Conservation (phyloP, 2,888 invertebrate species). For the Calameuta pallipes region DNA sequence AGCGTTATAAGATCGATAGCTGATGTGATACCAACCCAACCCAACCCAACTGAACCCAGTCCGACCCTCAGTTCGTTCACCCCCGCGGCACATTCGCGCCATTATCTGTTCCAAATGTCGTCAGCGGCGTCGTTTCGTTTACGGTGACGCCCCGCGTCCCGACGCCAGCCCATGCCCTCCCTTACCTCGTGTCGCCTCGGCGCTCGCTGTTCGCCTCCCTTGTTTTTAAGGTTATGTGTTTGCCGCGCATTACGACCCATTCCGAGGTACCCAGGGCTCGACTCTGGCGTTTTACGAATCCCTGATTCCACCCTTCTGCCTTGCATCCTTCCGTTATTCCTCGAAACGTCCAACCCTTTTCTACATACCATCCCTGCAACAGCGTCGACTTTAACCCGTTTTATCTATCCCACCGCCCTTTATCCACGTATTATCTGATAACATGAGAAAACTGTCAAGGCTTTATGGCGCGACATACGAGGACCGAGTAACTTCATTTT, state of each 20-base stretch:
- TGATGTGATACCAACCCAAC: slow-evolving; percentile 65
- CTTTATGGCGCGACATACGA: not conserved
- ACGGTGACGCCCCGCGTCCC: slow-evolving; percentile 46
- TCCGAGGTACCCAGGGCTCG: slow-evolving; percentile 43
- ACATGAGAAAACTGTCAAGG: not conserved
- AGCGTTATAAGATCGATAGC: slow-evolving; percentile 66
- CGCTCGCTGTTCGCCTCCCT: slow-evolving; percentile 38
- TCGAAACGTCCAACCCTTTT: not conserved
- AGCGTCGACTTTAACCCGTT: not conserved
- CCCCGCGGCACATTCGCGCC: slow-evolving; percentile 65
- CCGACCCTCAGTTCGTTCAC: slow-evolving; percentile 65
- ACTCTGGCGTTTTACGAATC: slow-evolving; percentile 54
- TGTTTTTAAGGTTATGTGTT: slow-evolving; percentile 63
- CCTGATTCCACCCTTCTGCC: slow-evolving; percentile 40
- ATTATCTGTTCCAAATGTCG: slow-evolving; percentile 67
- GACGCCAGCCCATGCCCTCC: slow-evolving; percentile 16
- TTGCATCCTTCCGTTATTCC: not conserved
- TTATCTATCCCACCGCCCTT: not conserved
- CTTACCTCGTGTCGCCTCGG: slow-evolving; percentile 26
- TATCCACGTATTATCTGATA: not conserved
- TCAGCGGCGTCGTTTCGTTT: slow-evolving; percentile 65
- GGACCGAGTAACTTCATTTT: not conserved
- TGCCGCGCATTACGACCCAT: slow-evolving; percentile 59
- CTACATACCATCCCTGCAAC: not conserved
- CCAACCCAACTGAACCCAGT: slow-evolving; percentile 53